Evolutionary conservation across 2,888 invertebrate species (phyloP), one percentile per base, ranked within the genome.

Genomic region (Aphodius granarius): DNA sequence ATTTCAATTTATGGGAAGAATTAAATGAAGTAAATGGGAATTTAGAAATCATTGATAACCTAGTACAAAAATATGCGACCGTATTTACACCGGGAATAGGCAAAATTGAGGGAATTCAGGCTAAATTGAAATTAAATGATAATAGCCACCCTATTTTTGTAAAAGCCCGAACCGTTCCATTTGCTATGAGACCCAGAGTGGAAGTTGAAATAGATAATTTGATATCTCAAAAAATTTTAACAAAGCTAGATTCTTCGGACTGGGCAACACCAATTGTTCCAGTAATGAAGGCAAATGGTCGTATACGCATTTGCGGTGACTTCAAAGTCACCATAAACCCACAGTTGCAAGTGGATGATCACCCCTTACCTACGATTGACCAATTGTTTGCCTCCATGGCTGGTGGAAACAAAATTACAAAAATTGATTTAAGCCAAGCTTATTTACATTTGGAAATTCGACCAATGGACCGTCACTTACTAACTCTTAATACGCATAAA

Each of bases 201-300:
- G 80, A 81, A 71, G 63, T 43, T 63, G 78, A 81, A 77, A 66
- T 80, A n/a, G 66, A 77, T 70, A 43, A 76, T 18, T 75, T 80
- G 63, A 64, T 75, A 17, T 23, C 79, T 78, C 65, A 76, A 70
- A 75, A 80, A 72, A 80, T 81, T 78, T 18, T 79, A 78, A 73
- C 78, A 77, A 72, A 75, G 21, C 73, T 81, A 65, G 71, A 83
- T 16, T 71, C 71, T 17, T 82, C 82, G 20, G 81, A 83, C 63
- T 84, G 84, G 83, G 83, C 82, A n/a, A 83, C 84, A 9, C 84
- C 85, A 1, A 81, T 84, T 18, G 84, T 84, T 0, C 81, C 81
- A 3, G 82, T 85, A 16, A 72, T 78, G 2, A 84, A 84, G 78
- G 76, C 78, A 18, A 75, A 82, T 71, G 79, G 79, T 3, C 23